These are phyloP conservation scores for Pheosia tremula DNA, from an alignment of 2,888 invertebrate species.

Conservation along the genomic window DNA sequence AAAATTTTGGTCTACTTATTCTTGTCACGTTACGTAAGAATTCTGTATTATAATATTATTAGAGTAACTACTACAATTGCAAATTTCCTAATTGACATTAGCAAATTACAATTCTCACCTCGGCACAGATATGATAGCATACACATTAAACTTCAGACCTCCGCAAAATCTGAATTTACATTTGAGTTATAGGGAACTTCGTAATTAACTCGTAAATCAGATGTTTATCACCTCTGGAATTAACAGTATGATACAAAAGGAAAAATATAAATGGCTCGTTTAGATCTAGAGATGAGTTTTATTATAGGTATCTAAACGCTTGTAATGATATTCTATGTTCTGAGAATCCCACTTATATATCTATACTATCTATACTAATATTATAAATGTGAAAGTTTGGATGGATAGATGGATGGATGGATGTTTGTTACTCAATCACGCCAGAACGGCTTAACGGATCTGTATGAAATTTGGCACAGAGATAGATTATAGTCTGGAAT, in stretches of 20 bases:
- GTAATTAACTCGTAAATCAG: conserved; percentile 42
- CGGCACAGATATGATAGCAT: not conserved
- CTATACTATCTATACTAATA: too few relatives aligned
- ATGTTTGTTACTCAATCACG: too few relatives aligned
- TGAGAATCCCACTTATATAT: too few relatives aligned
- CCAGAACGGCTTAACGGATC: too few relatives aligned
- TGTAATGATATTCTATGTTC: not conserved
- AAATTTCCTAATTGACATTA: not conserved
- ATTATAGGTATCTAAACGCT: not conserved
- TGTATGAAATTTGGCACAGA: too few relatives aligned
- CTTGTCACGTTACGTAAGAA: too few relatives aligned
- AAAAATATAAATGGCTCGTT: conserved; percentile 22
- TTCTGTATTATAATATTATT: too few relatives aligned
- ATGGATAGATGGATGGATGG: too few relatives aligned
- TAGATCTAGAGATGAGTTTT: conserved; percentile 12
- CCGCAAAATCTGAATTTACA: conserved; percentile 23
- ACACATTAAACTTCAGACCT: conserved; percentile 11
- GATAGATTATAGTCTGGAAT: too few relatives aligned
- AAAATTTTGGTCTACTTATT: too few relatives aligned
- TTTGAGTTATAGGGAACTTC: conserved; percentile 32
- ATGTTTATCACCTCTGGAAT: conserved; percentile 35
- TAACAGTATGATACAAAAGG: conserved; percentile 29
- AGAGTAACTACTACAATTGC: not conserved
- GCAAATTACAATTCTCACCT: not conserved
- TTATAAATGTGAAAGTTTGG: too few relatives aligned